Evolutionary conservation across 2,797 vertebrate genomes (phyloP), one percentile per base, ranked within the genome.

Genomic region (Sylvia borin): DNA sequence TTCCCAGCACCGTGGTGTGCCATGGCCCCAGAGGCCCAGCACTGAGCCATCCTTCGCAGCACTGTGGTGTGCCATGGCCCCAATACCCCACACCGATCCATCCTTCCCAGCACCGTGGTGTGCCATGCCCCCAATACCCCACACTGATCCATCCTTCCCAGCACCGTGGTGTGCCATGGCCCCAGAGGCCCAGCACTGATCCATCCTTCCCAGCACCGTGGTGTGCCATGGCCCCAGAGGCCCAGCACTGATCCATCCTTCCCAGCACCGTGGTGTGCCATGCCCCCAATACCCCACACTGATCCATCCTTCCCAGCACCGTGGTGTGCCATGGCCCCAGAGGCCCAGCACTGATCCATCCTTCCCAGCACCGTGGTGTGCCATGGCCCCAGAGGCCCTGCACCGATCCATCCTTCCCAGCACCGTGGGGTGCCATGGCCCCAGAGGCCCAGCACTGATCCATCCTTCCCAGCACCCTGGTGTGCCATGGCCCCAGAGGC

Each of bases 201-300:
- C 36, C 36, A 36, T 36, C 36, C 36, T 36, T 36, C 36, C 36
- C 36, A 36, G 40, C 40, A 14, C 40, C 14, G 13, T 40, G 40
- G 40, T 40, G 40, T 40, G 40, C 40, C 51, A 22, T 1, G 0
- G 3, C 9, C 17, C 14, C 14, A 26, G 42, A 24, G 43, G 3
- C 43, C 53, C 16, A 29, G 2, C 65, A 12, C 10, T 0, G 14
- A 24, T 36, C 36, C 36, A 36, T 36, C 36, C 36, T 36, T 36
- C 36, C 36, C 36, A 10, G 40, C 40, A 14, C 40, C 14, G 13
- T 40, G 40, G 40, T 40, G 40, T 40, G 40, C 40, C 51, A 22
- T 1, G 0, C 2, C 9, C 17, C 14, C 14, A 26, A 24, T 38
- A 3, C 43, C 53, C 16, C 29, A 2, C 65, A 12, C 10, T 0